A percentile compares a stretch with the other conserved stretches of the same genome.
Conservation (phyloP, 2,797 vertebrate species). For the Micromesistius poutassou region DNA sequence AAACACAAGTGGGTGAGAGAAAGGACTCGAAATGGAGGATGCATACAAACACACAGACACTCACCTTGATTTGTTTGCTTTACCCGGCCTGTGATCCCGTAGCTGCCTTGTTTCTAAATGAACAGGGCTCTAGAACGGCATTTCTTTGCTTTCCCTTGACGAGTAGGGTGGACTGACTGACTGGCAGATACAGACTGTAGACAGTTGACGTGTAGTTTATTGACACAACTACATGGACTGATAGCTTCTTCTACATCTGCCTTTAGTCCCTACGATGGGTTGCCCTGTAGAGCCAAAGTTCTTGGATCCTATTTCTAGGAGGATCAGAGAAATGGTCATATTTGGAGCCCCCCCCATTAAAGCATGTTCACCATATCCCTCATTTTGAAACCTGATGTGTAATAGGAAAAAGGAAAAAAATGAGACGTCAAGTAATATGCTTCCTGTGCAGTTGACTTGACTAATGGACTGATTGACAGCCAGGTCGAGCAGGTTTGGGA, state of each 20-base stretch:
- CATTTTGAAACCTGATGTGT: background rate
- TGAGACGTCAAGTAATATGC: background rate
- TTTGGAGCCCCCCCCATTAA: background rate
- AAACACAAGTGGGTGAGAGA: constrained; percentile 7
- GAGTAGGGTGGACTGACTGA: constrained; percentile 32
- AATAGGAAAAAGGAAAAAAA: background rate
- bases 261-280: constrained; percentile 38
- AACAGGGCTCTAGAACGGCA: constrained; percentile 17
- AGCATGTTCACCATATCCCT: background rate
- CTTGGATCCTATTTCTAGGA: background rate
- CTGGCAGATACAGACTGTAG: constrained; percentile 31
- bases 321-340: background rate
- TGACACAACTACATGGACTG: constrained; percentile 25
- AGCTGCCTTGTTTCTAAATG: constrained; percentile 12
- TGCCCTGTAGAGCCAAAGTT: constrained; percentile 12
- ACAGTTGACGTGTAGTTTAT: constrained; percentile 30
- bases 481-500: background rate
- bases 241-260: constrained; percentile 24
- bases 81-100: background rate
- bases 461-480: constrained; percentile 4
- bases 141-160: background rate
- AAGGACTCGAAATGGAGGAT: constrained; percentile 13
- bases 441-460: background rate
- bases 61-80: constrained; percentile 8
- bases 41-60: background rate